Evolutionary conservation across 2,888 invertebrate species (phyloP).

Genomic region (Dione juno): DNA sequence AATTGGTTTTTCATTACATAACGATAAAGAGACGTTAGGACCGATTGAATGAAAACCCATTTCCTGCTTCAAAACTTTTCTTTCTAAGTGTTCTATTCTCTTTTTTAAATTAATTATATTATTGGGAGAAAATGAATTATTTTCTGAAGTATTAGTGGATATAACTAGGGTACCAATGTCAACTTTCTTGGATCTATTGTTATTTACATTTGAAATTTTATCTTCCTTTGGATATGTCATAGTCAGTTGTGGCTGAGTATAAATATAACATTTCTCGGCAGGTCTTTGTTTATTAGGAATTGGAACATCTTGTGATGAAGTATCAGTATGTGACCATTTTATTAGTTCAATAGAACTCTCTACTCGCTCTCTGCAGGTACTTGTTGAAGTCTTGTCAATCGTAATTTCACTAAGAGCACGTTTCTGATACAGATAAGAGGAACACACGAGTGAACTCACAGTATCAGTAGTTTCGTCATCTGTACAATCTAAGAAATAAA

Average conservation of each 20-base stretch:
- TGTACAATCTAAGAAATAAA: conserved; percentile 57
- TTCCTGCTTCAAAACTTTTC: conserved; percentile 69
- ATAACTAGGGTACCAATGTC: conserved; percentile 64
- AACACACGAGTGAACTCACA: conserved; percentile 54
- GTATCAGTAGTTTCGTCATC: conserved; percentile 55
- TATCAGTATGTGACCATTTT: conserved; percentile 55
- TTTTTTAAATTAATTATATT: conserved; percentile 60
- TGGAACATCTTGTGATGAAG: conserved; percentile 48
- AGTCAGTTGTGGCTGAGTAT: conserved; percentile 61
- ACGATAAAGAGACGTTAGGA: conserved; percentile 63
- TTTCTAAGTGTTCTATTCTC: conserved; percentile 68
- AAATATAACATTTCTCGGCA: conserved; percentile 67
- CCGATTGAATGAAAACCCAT: conserved; percentile 70
- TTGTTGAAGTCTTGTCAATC: conserved; percentile 53
- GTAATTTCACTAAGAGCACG: conserved; percentile 51
- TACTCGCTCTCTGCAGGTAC: conserved; percentile 36
- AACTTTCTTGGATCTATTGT: conserved; percentile 56
- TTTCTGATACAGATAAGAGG: conserved; percentile 47
- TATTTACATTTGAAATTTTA: conserved; percentile 51
- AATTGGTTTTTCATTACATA: conserved; percentile 67
- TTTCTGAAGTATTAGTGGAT: conserved; percentile 61
- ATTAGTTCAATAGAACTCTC: conserved; percentile 49
- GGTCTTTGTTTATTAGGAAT: conserved; percentile 56
- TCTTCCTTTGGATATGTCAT: conserved; percentile 62
- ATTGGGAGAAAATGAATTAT: conserved; percentile 50